Percentiles rank a stretch among this genome's conserved stretches.
These are phyloP conservation scores for Furnarius figulus DNA, from an alignment of 2,113 vertebrate genomes.

Conservation along the genomic window DNA sequence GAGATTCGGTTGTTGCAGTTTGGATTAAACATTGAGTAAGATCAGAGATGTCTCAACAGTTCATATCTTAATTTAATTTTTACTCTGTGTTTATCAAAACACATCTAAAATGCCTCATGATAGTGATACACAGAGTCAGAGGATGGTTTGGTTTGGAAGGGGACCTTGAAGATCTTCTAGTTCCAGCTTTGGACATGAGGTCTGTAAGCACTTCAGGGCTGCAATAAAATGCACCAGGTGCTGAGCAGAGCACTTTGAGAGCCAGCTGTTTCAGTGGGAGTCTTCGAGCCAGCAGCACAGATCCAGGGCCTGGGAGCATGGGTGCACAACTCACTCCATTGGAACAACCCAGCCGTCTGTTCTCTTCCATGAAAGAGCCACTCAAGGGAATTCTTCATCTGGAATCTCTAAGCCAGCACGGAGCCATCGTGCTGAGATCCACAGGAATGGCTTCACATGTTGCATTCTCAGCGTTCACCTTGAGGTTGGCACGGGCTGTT, in stretches of 20 bases:
- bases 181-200: background rate
- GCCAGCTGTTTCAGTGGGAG: background rate
- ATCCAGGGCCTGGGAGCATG: background rate
- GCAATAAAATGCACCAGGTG: background rate
- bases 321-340: fast-evolving
- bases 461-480: background rate
- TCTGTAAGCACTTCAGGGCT: background rate
- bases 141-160: background rate
- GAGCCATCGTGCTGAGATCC: background rate
- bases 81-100: background rate
- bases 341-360: background rate
- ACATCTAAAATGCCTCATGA: fast-evolving
- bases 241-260: background rate
- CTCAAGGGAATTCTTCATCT: background rate
- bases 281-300: background rate
- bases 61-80: background rate
- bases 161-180: background rate
- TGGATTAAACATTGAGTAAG: background rate
- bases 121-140: fast-evolving
- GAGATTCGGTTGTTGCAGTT: background rate
- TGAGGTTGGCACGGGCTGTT: fast-evolving
- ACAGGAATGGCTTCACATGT: background rate
- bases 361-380: background rate
- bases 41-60: background rate
- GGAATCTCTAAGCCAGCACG: background rate